Base-by-base conservation (phyloP, 2,797 vertebrate genomes). In the Zenarchopterus dispar region DNA sequence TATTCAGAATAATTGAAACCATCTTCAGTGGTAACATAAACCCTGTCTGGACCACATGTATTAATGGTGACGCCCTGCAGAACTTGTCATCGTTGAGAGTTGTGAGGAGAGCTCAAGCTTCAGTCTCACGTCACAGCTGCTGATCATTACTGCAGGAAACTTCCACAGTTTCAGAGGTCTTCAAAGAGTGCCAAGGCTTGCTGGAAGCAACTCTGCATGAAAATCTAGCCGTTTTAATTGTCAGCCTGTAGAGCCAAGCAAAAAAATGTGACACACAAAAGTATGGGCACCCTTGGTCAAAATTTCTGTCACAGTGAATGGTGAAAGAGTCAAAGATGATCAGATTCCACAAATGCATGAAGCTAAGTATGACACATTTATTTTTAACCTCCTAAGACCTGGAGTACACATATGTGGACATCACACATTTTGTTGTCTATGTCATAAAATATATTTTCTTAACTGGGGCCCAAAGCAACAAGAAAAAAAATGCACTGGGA, bases 111-210 rank as follows among this genome's bases (percentile, higher is more conserved):
- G n/a, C n/a, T 83, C 77, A 43, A 75, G 82, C 87, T 89, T 89
- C 85, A 84, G 86, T 90, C 82, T 61, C 80, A 74, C 77, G 85
- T 90, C 88, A 82, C 88, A 88, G 86, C 83, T 88, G 83, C 67
- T 82, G 73, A 80, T 78, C 87, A 84, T 91, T 89, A 82, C 83
- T 84, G 81, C 78, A 86, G 80, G 85, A 90, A 90, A 89, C 84
- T 84, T 79, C 67, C 77, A 83, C 42, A 56, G 85, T 90, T 91
- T 88, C 86, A 87, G 87, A 90, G 85, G 74, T 85, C 83, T 90
- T 90, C 82, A 84, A 84, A 71, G 85, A 88, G 81, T 84, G 68
- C 58, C 58, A 76, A 82, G 84, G 73, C 87, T 89, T 77, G 59
- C 73, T 85, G 79, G 84, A 89, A 90, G 85, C 65, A 81, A 16